These are phyloP conservation scores for Patella ulyssiponensis DNA, from an alignment of 2,888 invertebrate species.

Conservation along the genomic window DNA sequence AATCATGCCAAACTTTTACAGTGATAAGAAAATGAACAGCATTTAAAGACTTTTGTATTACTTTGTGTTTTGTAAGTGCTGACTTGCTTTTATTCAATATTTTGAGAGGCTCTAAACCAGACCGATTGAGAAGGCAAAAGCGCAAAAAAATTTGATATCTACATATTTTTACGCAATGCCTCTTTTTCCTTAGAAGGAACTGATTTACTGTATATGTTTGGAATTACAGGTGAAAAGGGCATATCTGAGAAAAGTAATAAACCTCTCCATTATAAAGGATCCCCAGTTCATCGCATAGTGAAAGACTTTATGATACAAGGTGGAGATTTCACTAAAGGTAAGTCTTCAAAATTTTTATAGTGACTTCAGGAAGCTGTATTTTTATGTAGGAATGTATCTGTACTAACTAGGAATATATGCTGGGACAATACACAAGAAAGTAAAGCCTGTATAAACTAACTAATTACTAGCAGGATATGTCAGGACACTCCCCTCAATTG, in stretches of 20 bases:
- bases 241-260: conserved; percentile 81
- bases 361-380: not conserved
- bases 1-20: not conserved
- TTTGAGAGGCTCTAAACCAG: not conserved
- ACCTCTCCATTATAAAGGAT: conserved; percentile 89
- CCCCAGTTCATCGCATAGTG: conserved; percentile 88
- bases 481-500: not conserved
- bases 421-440: no score
- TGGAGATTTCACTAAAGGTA: conserved; percentile 82
- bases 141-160: no score
- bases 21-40: no score
- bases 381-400: no score
- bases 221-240: conserved; percentile 84
- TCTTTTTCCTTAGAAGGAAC: no score
- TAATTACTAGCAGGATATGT: not conserved
- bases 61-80: not conserved
- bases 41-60: no score
- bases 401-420: no score
- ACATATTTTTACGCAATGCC: no score
- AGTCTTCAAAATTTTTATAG: conserved; percentile 71
- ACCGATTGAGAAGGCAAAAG: no score
- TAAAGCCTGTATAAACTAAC: no score
- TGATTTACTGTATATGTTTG: no score
- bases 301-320: conserved; percentile 92
- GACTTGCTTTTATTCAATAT: not conserved